These are phyloP conservation scores for Epistrophe eligans DNA, from an alignment of 2,888 invertebrate genomes.

Conservation along the genomic window DNA sequence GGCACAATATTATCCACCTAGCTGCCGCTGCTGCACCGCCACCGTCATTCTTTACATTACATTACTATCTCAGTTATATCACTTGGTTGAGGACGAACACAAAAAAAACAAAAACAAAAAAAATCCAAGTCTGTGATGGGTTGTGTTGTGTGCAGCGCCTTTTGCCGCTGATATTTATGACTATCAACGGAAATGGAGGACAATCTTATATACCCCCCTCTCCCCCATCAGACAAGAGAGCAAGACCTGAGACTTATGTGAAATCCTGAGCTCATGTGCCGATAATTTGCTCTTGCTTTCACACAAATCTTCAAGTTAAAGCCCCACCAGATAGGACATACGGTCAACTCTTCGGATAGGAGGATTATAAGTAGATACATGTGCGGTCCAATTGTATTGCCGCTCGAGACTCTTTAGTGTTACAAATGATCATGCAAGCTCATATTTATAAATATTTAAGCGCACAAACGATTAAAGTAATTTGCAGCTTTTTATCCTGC, in stretches of 20 bases:
- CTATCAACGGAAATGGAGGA: constrained; percentile 66
- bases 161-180: constrained; percentile 64
- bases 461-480: constrained; percentile 75
- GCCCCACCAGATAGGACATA: constrained; percentile 42
- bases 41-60: constrained; percentile 62
- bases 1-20: constrained; percentile 63
- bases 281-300: constrained; percentile 70
- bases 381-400: constrained; percentile 62
- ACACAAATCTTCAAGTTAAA: constrained; percentile 63
- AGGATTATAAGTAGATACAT: constrained; percentile 15
- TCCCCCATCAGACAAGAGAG: background rate
- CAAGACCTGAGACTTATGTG: constrained; percentile 53
- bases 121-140: constrained; percentile 23
- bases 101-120: background rate
- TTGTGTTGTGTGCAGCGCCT: constrained; percentile 11
- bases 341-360: background rate
- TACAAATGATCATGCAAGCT: constrained; percentile 75
- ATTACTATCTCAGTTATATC: constrained; percentile 67
- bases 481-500: constrained; percentile 73
- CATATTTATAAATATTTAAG: constrained; percentile 73
- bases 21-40: constrained; percentile 21
- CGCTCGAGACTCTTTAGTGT: constrained; percentile 67
- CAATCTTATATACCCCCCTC: constrained; percentile 52
- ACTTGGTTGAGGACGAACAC: constrained; percentile 22
- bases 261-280: constrained; percentile 66